Percentiles rank a stretch among this genome's conserved stretches.
phyloP scores from a whole-genome alignment of 2,888 invertebrate genomes.

The Plagiodera versicolora region DNA sequence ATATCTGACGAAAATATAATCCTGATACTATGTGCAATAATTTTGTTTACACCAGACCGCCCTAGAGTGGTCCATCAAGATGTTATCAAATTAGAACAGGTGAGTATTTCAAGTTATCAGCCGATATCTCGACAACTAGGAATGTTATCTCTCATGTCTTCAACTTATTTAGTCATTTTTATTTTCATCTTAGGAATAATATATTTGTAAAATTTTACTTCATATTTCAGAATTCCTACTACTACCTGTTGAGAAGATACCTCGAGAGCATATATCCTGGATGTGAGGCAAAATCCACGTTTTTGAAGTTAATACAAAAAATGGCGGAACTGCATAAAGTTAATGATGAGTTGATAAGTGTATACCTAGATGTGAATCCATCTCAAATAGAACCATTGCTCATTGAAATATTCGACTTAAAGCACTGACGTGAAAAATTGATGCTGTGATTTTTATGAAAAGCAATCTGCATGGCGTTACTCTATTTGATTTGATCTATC shows the following conservation, averaged over 20 bases:
- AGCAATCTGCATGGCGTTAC: too few relatives aligned
- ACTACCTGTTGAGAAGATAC: conserved; percentile 82
- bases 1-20: conserved; percentile 87
- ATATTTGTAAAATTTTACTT: too few relatives aligned
- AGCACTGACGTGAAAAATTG: conserved; percentile 56
- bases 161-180: too few relatives aligned
- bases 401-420: conserved; percentile 94
- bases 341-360: conserved; percentile 88
- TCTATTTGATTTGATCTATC: too few relatives aligned
- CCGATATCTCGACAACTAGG: not conserved
- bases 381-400: conserved; percentile 87
- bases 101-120: conserved; percentile 45
- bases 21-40: conserved; percentile 86
- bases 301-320: conserved; percentile 86
- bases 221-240: conserved; percentile 78
- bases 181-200: too few relatives aligned
- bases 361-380: conserved; percentile 91
- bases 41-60: conserved; percentile 85
- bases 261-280: conserved; percentile 81
- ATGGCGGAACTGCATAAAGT: conserved; percentile 86
- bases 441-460: too few relatives aligned
- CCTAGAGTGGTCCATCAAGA: conserved; percentile 79
- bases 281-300: conserved; percentile 85
- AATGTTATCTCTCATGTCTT: too few relatives aligned
- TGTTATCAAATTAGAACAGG: conserved; percentile 84